Evolutionary conservation across 2,113 vertebrate genomes (phyloP), one percentile per base, ranked within the genome.

Genomic region (Alligator sinensis): DNA sequence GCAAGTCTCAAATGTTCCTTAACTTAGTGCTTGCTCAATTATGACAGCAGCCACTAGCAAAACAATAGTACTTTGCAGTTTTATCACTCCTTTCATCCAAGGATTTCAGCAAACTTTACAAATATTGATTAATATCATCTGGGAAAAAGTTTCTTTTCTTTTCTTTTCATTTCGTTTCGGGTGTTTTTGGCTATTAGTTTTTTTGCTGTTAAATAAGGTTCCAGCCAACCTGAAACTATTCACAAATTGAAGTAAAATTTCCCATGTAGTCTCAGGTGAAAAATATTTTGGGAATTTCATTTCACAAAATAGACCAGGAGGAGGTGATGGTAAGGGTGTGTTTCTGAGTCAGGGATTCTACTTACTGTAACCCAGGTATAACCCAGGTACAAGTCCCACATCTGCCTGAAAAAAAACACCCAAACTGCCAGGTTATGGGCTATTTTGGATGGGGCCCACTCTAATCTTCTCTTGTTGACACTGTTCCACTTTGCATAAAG

Each of bases 321-420:
- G 76, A 84, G 61, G 61, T 0, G 0, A 3, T 70, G 64, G 47
- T 47, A 7, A 47, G 47, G 47, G 47, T 47, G 47, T 7, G 47
- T 47, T 47, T 47, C 47, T 47, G 47, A 47, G 47, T 47, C 47
- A 47, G 47, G 47, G 47, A 47, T 47, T 47, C 47, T 47, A 47
- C 47, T 47, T 47, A 47, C 47, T 47, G 47, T 47, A 47, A 47
- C 47, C 47, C 47, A 47, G 47, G 47, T 47, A 47, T 47, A 47
- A 47, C 47, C 8, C 47, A 47, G 47, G 47, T 47, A 47, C 47
- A 47, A 47, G 47, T 7, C 47, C 47, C 47, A 9, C 47, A 47
- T 47, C 47, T 47, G 47, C 47, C 47, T 47, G 8, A 47, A 7
- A 47, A 47, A 47, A 47, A 47, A 47, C 47, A 47, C 47, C 9